Evolutionary conservation across 1,140 invertebrate species (phyloP), one percentile per base, ranked within the genome.

Genomic region (Magallana gigas): DNA sequence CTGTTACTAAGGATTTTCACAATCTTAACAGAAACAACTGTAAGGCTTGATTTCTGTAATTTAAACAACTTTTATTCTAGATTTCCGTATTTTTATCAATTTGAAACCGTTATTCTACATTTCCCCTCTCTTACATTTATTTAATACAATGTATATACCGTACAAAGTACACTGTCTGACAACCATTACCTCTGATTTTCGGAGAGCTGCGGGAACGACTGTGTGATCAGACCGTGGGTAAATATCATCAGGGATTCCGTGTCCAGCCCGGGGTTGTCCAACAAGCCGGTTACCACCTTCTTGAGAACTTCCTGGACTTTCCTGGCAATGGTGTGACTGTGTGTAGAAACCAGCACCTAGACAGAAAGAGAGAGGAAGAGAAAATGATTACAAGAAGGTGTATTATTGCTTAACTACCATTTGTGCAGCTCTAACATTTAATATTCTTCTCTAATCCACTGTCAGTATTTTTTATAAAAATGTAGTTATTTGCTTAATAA

Each of bases 221-320:
- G 96, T 0, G 97, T 97, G 1, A 97, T 96, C 29, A 95, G 87
- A 62, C 91, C 89, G 86, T 94, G 92, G 23, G 98, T 96, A 93
- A 99, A 98, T 81, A 97, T 96, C 16, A 99, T 95, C 85, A 98
- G 95, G 76, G 96, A 96, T 88, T 97, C 96, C 0, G 96, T 93
- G 0, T 96, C 94, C 11, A 99, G 96, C 88, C 96, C 97, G 86
- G 95, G 94, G 94, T 99, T 99, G 56, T 97, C 96, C 6, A 97
- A 96, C 80, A 99, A 94, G 16, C 98, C 98, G 56, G 96, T 93
- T 7, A 96, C 96, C 83, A 99, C 96, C 89, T 97, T 96, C 88
- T 96, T 96, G 2, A 99, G 95, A 62, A 97, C 97, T 91, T 97
- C 97, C 87, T 97, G 96, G 0, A 97, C 96, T 95, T 98, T 99